phyloP scores from a whole-genome alignment of 2,888 invertebrate species.

The Philopedon plagiatum region DNA sequence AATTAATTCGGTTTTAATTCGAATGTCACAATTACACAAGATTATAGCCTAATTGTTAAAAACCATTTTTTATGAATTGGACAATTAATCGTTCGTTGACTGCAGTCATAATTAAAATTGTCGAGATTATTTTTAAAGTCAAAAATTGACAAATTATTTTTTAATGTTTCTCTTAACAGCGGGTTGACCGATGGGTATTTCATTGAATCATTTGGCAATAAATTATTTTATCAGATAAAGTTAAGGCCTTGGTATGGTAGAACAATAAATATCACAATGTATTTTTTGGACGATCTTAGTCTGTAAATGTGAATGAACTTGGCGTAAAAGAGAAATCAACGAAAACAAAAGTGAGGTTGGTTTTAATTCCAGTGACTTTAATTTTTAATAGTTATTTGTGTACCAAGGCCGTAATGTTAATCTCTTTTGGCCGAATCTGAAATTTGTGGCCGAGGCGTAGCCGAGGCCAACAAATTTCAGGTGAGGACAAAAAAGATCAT shows the following conservation, averaged over 20 bases:
- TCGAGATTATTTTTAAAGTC: constrained; percentile 17
- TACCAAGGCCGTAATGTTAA: too few species aligned
- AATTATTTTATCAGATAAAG: constrained; percentile 41
- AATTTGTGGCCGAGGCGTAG: too few species aligned
- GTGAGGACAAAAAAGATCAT: too few species aligned
- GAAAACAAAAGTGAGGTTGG: too few species aligned
- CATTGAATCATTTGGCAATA: constrained; percentile 43
- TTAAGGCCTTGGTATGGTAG: constrained; percentile 17
- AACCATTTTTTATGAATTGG: background rate
- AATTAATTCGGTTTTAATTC: background rate
- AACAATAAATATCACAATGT: constrained; percentile 7
- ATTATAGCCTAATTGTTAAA: background rate
- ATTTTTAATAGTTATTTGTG: too few species aligned
- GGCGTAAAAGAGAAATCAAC: too few species aligned
- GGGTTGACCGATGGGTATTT: constrained; percentile 28
- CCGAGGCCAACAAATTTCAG: too few species aligned
- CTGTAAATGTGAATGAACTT: constrained; percentile 13
- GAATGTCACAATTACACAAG: background rate
- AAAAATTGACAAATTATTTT: constrained; percentile 30
- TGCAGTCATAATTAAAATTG: constrained; percentile 17
- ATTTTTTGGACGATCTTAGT: background rate
- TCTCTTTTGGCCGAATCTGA: too few species aligned
- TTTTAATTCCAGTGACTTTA: too few species aligned
- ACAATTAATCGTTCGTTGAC: constrained; percentile 24
- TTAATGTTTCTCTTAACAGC: constrained; percentile 15